Base-by-base conservation (phyloP, 2,113 vertebrate species). In the Lynx canadensis region DNA sequence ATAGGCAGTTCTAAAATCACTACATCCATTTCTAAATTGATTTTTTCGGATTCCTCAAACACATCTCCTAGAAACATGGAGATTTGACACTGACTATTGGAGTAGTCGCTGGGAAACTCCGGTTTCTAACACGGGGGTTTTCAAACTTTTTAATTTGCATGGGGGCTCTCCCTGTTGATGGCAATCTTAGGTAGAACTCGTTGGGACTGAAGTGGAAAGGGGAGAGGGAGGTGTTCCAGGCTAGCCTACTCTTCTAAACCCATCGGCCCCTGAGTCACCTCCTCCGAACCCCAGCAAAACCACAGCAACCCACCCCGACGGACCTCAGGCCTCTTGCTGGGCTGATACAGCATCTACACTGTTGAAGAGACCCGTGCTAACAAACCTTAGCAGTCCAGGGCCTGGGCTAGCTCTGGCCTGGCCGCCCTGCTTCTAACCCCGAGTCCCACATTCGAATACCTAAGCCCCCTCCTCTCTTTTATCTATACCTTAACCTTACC, bases 41-140 rank as follows among this genome's bases (percentile, higher is more conserved):
- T 87, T 33, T 25, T 94, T 92, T 60, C 78, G 31, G 93, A 85
- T 95, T 83, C 88, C 90, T 69, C 81, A 92, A 73, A 60, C 79
- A 80, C 8, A 10, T 52, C 80, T 84, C 45, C 52, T 31, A 60
- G 76, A 89, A 91, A 50, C 45, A 21, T 31, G 25, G 29, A 92
- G 79, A 86, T n/a, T 16, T 60, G 36, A 52, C 65, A 60, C 23
- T 63, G 55, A 69, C 33, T 65, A 66, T 36, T 27, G 63, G 57
- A 92, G 93, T 73, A 84, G 66, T n/a, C 55, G 11, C 48, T 81
- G 68, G 66, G 12, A 80, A 94, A 89, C 45, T 69, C 5, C 1
- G 41, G 73, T 31, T 52, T 76, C 55, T 89, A 52, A 92, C 29
- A 57, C 45, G 33, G 33, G 5, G 36, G 57, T 63, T 79, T 89